Base-by-base conservation (phyloP, 2,888 invertebrate genomes). In the Glaucopsyche alexis region DNA sequence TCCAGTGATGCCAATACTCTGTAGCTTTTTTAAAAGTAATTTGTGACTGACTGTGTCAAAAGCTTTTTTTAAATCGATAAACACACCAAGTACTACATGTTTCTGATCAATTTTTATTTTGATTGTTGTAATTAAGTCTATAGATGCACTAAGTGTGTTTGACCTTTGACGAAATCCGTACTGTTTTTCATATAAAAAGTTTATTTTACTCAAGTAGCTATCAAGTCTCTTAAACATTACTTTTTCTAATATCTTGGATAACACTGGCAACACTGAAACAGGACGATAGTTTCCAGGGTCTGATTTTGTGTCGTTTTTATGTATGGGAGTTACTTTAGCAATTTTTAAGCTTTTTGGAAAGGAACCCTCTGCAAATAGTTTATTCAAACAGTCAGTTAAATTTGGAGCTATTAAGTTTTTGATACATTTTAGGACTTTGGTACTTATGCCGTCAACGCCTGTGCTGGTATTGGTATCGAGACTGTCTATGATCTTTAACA, bases 11-110 rank as follows among this genome's bases (percentile, higher is more conserved):
- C 50, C 50, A 50, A 50, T 50, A 50, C n/a, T 16, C 49, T 49
- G 13, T 13, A 49, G 49, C 14, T 14, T 49, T 49, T 49, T 14
- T 7, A 50, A 16, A 50, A 50, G 50, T n/a, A 50, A n/a, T 14
- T 50, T 50, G 7, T 50, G 50, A 50, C n/a, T 50, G n/a, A n/a
- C n/a, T 50, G 50, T 50, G 50, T 50, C 50, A 50, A 50, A 50
- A n/a, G 50, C 50, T n/a, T 50, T 50, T 50, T 50, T 50, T n/a
- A 50, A 42, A 50, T 50, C n/a, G 13, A 50, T 50, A 13, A 50
- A 50, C 6, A 50, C 49, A 50, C 50, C n/a, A 50, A 52, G 52
- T 16, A 16, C 52, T 16, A 19, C n/a, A 9, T 52, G 52, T 19
- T 19, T 19, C 16, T 52, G 52, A 16, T 19, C 16, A 52, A 52